Conservation (phyloP, 2,113 vertebrate species). For the Glaucomys volans region DNA sequence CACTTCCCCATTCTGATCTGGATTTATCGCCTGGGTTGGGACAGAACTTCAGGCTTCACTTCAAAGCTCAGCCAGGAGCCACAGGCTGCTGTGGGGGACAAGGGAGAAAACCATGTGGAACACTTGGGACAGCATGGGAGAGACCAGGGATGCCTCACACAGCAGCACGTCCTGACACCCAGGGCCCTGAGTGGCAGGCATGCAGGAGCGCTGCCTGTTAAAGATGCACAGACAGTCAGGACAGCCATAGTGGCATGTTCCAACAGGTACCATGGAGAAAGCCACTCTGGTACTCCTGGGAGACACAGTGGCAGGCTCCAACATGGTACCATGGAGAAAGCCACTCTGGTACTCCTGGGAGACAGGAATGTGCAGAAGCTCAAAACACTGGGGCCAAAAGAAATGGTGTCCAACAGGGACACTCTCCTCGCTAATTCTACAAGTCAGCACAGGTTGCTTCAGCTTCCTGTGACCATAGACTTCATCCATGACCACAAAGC, state of each 20-base stretch:
- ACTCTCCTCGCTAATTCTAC: neutral
- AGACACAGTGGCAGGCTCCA: rapidly evolving
- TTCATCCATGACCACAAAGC: neutral
- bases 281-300: neutral
- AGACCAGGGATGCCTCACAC: neutral
- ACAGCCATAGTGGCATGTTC: rapidly evolving
- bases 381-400: neutral
- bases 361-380: rapidly evolving
- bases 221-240: neutral
- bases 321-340: neutral
- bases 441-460: neutral
- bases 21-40: neutral
- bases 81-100: neutral
- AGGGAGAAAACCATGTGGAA: neutral
- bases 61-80: neutral
- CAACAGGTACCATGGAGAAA: neutral
- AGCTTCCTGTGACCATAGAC: neutral
- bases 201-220: neutral
- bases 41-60: neutral
- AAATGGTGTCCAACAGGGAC: neutral
- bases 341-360: neutral
- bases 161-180: neutral
- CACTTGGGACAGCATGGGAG: neutral
- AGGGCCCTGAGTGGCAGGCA: rapidly evolving
- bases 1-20: neutral